Conservation (phyloP, 2,113 vertebrate species). For the Oxygymnocypris stewartii region DNA sequence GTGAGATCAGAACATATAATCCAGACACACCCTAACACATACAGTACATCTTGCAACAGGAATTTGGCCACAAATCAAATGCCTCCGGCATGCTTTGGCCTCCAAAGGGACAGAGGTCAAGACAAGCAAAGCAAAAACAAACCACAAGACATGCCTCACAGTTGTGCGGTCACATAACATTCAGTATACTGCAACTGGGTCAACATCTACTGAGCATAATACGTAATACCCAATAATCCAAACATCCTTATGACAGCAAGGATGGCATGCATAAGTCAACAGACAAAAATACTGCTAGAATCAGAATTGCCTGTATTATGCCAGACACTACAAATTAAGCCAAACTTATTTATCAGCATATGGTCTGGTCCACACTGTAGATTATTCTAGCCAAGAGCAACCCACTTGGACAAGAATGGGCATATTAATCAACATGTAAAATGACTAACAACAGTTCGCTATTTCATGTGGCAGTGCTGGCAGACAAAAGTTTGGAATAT, state of each 20-base stretch:
- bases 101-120: background rate
- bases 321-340: slow-evolving; percentile 20
- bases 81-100: slow-evolving; percentile 10
- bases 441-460: background rate
- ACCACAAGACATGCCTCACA: slow-evolving; percentile 33
- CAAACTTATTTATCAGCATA: background rate
- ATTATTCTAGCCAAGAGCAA: slow-evolving; percentile 17
- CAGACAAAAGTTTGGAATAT: too few relatives aligned
- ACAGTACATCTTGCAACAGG: background rate
- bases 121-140: slow-evolving; percentile 1
- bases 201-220: slow-evolving; percentile 21
- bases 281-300: background rate
- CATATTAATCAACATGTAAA: background rate
- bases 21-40: background rate
- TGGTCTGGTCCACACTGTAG: background rate
- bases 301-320: background rate
- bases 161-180: slow-evolving; percentile 34
- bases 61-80: background rate
- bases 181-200: slow-evolving; percentile 36
- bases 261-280: background rate
- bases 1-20: background rate
- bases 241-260: slow-evolving; percentile 3
- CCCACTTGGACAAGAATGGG: background rate
- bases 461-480: too few relatives aligned
- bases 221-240: slow-evolving; percentile 35